Evolutionary conservation across 2,888 invertebrate genomes (phyloP).

Genomic region (Hyles lineata): DNA sequence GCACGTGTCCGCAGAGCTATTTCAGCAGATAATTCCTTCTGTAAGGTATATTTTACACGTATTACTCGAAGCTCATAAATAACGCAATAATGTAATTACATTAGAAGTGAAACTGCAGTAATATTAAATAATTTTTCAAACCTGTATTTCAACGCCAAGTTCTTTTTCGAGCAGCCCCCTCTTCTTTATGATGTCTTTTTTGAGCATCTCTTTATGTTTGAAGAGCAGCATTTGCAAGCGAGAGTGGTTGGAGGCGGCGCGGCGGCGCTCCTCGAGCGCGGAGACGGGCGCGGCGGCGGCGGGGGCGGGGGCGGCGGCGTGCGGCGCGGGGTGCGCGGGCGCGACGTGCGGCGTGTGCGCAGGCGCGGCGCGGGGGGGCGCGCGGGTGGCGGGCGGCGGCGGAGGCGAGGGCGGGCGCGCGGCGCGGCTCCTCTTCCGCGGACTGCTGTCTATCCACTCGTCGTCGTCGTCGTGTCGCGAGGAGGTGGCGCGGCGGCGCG

Average conservation of each 20-base stretch:
- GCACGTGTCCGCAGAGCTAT: constrained; percentile 89
- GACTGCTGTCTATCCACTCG: constrained; percentile 75
- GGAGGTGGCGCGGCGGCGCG: constrained; percentile 62
- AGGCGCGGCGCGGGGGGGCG: constrained; percentile 38
- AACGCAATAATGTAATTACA: no score
- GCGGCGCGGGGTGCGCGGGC: constrained; percentile 38
- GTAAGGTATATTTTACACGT: constrained; percentile 35
- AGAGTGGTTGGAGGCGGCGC: constrained; percentile 82
- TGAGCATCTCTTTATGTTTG: constrained; percentile 95
- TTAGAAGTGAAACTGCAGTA: background rate
- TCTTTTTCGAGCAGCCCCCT: constrained; percentile 94
- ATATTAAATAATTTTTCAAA: constrained; percentile 45
- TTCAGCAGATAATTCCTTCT: constrained; percentile 91
- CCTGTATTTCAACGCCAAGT: constrained; percentile 95
- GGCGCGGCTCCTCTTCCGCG: constrained; percentile 62
- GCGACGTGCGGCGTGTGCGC: constrained; percentile 33
- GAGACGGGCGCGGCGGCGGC: constrained; percentile 46
- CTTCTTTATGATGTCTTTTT: constrained; percentile 96
- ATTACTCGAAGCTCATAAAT: no score
- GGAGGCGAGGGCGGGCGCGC: constrained; percentile 44
- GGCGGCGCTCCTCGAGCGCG: constrained; percentile 78
- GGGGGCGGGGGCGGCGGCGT: constrained; percentile 33
- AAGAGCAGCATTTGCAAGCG: constrained; percentile 90
- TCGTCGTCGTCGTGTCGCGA: constrained; percentile 73
- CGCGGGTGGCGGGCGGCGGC: constrained; percentile 40